A percentile compares a stretch with the other conserved stretches of the same genome.
Conservation (phyloP, 2,113 vertebrate species). For the Hassar affinis region DNA sequence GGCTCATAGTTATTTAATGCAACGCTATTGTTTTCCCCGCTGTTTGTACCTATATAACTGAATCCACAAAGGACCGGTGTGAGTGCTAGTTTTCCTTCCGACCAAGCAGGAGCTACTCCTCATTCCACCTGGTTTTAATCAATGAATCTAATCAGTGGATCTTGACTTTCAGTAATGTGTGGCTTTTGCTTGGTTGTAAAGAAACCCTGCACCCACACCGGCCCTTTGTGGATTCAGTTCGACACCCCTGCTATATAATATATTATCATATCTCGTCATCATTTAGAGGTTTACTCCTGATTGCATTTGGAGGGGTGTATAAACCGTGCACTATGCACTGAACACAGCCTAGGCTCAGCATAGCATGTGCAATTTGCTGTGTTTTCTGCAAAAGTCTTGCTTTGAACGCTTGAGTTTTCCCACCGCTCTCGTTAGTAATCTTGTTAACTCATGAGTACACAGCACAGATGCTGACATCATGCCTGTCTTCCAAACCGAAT, state of each 20-base stretch:
- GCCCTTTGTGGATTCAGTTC: no score
- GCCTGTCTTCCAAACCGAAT: constrained; percentile 57
- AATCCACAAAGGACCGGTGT: no score
- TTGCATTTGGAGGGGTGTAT: neutral
- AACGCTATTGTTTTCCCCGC: neutral
- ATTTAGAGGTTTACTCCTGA: neutral
- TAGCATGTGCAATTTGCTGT: neutral
- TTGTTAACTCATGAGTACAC: constrained; percentile 57
- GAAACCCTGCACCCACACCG: no score
- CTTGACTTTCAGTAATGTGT: no score
- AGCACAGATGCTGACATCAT: constrained; percentile 24
- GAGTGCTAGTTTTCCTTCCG: no score
- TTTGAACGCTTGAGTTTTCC: constrained; percentile 19
- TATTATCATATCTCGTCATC: neutral
- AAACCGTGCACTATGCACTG: neutral
- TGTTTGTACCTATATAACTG: neutral
- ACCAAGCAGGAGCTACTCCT: no score
- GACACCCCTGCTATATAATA: neutral
- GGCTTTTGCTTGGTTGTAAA: no score
- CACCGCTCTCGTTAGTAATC: constrained; percentile 43
- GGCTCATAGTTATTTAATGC: neutral
- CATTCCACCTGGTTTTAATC: no score
- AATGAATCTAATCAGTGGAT: no score
- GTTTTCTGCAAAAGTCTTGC: neutral
- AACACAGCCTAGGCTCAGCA: neutral